A percentile compares a stretch with the other conserved stretches of the same genome.
These are phyloP conservation scores for Echiichthys vipera DNA, from an alignment of 2,797 vertebrate species.

Conservation along the genomic window DNA sequence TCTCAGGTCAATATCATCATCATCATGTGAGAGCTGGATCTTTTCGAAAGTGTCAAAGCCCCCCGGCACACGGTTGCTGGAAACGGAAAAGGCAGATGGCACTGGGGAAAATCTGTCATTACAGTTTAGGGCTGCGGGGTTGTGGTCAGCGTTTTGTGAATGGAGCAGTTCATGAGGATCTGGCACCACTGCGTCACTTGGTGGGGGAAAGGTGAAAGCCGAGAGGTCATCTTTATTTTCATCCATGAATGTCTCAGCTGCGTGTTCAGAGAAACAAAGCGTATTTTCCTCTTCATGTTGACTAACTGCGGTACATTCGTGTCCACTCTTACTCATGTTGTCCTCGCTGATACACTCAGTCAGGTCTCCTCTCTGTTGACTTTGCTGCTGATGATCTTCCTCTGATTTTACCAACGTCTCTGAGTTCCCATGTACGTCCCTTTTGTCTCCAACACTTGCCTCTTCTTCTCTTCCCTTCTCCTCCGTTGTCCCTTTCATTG, in stretches of 20 bases:
- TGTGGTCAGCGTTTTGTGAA: constrained; percentile 34
- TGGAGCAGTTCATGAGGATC: constrained; percentile 39
- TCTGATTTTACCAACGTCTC: constrained; percentile 5
- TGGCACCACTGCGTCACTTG: constrained; percentile 69
- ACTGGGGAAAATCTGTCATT: constrained; percentile 48
- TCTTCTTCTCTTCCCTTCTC: constrained; percentile 4
- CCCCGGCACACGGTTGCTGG: constrained; percentile 17
- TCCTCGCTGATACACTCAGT: constrained; percentile 8
- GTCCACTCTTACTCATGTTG: not conserved
- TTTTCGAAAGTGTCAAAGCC: constrained; percentile 85
- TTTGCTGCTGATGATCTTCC: constrained; percentile 15
- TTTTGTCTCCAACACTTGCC: constrained; percentile 13
- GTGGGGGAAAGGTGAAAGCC: constrained; percentile 5
- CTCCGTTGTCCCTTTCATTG: not conserved
- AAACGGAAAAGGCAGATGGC: constrained; percentile 53
- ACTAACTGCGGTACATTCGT: not conserved
- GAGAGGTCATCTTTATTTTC: constrained; percentile 38
- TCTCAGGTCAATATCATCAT: constrained; percentile 44
- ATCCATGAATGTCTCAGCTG: constrained; percentile 6
- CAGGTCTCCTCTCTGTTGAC: constrained; percentile 11
- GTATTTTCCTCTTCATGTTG: constrained; percentile 21
- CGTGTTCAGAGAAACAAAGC: constrained; percentile 19
- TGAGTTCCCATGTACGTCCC: not conserved
- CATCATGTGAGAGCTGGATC: constrained; percentile 70
- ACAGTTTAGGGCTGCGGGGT: constrained; percentile 26